These are phyloP conservation scores for Metopia argyrocephala DNA, from an alignment of 2,888 invertebrate species.

Conservation along the genomic window DNA sequence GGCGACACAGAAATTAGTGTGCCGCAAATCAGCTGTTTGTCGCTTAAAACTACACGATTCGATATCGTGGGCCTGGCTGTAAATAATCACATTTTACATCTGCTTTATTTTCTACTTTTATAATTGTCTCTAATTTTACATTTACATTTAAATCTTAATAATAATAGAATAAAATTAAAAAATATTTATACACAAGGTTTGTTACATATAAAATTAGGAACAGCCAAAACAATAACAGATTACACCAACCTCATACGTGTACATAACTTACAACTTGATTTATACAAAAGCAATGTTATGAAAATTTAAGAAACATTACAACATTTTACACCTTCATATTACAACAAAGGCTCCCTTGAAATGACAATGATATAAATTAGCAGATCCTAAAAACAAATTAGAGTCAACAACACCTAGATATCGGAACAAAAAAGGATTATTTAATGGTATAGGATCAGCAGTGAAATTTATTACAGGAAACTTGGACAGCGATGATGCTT, in stretches of 20 bases:
- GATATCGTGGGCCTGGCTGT: too few relatives aligned
- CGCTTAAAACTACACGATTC: too few relatives aligned
- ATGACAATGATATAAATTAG: too few relatives aligned
- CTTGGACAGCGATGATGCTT: constrained; percentile 1
- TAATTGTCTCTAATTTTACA: too few relatives aligned
- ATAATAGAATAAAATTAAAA: too few relatives aligned
- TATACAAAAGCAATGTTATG: not conserved
- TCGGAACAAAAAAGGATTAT: not conserved
- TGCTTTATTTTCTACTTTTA: too few relatives aligned
- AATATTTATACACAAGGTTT: not conserved
- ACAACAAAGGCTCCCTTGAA: too few relatives aligned
- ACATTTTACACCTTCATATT: too few relatives aligned
- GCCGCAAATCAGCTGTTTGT: too few relatives aligned
- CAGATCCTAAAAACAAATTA: not conserved
- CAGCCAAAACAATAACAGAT: constrained; percentile 6
- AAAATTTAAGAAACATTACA: not conserved
- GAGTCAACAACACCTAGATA: not conserved
- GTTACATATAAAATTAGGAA: constrained; percentile 22
- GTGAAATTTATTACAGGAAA: constrained; percentile 3
- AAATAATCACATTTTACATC: too few relatives aligned
- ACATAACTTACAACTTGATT: constrained; percentile 3
- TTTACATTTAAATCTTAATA: too few relatives aligned
- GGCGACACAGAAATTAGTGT: too few relatives aligned
- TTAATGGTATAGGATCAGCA: constrained; percentile 6
- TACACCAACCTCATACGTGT: constrained; percentile 19